These are phyloP conservation scores for Tupiocoris notatus DNA, from an alignment of 2,888 invertebrate species.

Conservation along the genomic window DNA sequence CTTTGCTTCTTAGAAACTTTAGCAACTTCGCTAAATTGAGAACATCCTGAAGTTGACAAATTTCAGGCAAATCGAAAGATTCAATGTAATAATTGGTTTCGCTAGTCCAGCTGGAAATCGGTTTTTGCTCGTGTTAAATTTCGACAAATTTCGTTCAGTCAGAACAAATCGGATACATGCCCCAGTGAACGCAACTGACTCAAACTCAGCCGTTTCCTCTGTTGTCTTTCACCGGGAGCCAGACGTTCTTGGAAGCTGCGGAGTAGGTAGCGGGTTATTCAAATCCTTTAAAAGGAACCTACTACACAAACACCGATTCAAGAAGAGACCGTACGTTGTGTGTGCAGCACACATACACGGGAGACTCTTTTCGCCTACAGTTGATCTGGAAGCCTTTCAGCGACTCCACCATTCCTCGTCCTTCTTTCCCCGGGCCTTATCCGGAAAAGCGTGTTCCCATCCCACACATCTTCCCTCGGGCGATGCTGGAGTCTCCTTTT, in stretches of 20 bases:
- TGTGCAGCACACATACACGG: neutral
- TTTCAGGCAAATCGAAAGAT: too few species aligned
- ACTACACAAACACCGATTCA: neutral
- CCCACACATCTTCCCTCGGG: neutral
- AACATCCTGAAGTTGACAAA: too few species aligned
- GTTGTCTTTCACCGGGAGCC: too few species aligned
- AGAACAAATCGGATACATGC: too few species aligned
- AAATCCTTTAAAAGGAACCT: conserved; percentile 14
- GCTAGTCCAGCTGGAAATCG: too few species aligned
- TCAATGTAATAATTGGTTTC: too few species aligned
- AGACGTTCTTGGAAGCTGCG: neutral
- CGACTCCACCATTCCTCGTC: neutral
- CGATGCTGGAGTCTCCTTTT: neutral
- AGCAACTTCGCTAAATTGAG: too few species aligned
- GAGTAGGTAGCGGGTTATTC: neutral
- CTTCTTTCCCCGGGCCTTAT: neutral
- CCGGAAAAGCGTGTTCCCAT: neutral
- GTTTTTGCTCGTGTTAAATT: too few species aligned
- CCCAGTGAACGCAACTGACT: too few species aligned
- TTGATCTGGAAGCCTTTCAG: neutral
- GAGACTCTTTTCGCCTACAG: neutral
- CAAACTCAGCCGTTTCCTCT: neutral
- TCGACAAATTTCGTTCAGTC: too few species aligned
- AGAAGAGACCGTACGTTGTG: neutral
- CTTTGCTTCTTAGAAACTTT: too few species aligned